Percentiles rank a stretch among this genome's conserved stretches.
phyloP scores from a whole-genome alignment of 2,113 vertebrate species.

The Bubo blakistoni region DNA sequence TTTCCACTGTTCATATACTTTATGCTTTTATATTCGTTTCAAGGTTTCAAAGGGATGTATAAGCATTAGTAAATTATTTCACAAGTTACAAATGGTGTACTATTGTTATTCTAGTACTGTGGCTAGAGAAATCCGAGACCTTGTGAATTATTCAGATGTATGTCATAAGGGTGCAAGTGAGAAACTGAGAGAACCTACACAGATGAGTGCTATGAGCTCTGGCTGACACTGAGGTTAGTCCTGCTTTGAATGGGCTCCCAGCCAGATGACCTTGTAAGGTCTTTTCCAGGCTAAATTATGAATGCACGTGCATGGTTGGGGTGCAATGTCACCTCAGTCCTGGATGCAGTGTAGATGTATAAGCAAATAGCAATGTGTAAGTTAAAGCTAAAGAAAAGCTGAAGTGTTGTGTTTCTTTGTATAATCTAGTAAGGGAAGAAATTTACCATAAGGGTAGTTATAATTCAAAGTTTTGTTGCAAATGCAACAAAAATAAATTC shows the following conservation, averaged over 20 bases:
- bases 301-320: background rate
- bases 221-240: background rate
- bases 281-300: slow-evolving; percentile 29
- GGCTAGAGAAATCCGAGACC: slow-evolving; percentile 18
- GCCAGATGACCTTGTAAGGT: slow-evolving; percentile 23
- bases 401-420: background rate
- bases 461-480: background rate
- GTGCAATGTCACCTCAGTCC: background rate
- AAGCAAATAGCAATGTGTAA: background rate
- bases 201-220: background rate
- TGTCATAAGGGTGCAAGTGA: background rate
- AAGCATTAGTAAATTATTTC: background rate
- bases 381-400: background rate
- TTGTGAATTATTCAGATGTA: slow-evolving; percentile 40
- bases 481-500: background rate
- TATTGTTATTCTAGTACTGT: background rate
- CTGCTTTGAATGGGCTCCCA: slow-evolving; percentile 1
- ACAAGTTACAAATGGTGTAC: background rate
- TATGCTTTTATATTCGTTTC: background rate
- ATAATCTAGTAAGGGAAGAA: background rate
- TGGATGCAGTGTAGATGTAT: background rate
- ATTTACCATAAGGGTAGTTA: background rate
- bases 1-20: background rate
- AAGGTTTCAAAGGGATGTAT: background rate
- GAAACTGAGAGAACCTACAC: background rate